phyloP scores from a whole-genome alignment of 2,113 vertebrate genomes.

The Greenwoodochromis staneri region DNA sequence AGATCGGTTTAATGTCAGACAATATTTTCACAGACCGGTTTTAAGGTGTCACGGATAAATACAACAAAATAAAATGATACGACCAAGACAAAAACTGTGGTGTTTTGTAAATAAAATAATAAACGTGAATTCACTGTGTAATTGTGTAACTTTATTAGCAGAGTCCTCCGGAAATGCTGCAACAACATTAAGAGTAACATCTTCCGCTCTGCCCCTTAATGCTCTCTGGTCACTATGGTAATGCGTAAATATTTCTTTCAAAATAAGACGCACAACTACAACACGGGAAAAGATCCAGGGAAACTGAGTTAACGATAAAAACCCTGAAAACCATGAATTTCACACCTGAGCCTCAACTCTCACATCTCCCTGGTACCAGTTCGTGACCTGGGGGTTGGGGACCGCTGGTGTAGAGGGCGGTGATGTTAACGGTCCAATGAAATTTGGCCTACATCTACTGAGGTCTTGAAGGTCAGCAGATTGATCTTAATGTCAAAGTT shows the following conservation, averaged over 20 bases:
- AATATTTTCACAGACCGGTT: not conserved
- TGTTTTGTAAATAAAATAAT: not conserved
- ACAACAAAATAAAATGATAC: not conserved
- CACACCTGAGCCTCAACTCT: not conserved
- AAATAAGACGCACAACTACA: not conserved
- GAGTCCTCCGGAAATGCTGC: accelerated
- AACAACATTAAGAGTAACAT: not conserved
- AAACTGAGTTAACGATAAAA: accelerated
- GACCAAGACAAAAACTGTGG: not conserved
- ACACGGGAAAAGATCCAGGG: not conserved
- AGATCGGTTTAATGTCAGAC: not conserved
- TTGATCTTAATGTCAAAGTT: not conserved
- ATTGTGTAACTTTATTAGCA: not conserved
- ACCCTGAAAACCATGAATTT: not conserved
- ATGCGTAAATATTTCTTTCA: not conserved
- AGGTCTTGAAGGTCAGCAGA: not conserved
- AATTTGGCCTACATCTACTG: not conserved
- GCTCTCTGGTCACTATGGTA: not conserved
- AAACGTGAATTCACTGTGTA: not conserved
- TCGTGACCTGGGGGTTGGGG: accelerated
- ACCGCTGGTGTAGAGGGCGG: not conserved
- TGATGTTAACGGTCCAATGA: not conserved
- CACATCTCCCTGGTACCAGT: accelerated
- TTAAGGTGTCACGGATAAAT: accelerated
- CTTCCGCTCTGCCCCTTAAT: not conserved